These are phyloP conservation scores for Crocallis elinguaria DNA, from an alignment of 2,888 invertebrate genomes.

Conservation along the genomic window DNA sequence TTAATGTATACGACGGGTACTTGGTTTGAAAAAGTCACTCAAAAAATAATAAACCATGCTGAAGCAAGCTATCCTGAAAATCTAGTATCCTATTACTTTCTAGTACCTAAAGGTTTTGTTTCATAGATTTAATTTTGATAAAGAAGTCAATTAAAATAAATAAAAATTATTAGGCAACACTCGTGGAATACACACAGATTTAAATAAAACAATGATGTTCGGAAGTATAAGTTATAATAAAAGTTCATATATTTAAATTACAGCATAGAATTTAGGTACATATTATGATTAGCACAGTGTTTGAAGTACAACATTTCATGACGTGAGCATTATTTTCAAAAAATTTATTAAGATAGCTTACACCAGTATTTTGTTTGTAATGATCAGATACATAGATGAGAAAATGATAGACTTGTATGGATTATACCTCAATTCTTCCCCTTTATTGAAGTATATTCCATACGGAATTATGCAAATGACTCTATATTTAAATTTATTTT, in stretches of 20 bases:
- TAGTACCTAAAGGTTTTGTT: too few species aligned
- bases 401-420: conserved; percentile 50
- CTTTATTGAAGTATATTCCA: conserved; percentile 76
- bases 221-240: conserved; percentile 85
- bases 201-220: conserved; percentile 66
- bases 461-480: conserved; percentile 50
- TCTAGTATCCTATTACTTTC: too few species aligned
- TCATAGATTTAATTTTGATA: too few species aligned
- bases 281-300: conserved; percentile 79
- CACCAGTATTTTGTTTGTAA: conserved; percentile 53
- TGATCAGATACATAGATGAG: conserved; percentile 51
- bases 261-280: conserved; percentile 77
- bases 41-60: too few species aligned
- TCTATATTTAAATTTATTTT: conserved; percentile 35
- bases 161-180: too few species aligned
- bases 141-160: too few species aligned
- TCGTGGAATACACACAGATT: not conserved
- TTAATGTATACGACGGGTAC: too few species aligned
- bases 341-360: conserved; percentile 59
- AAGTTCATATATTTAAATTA: conserved; percentile 81
- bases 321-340: conserved; percentile 76
- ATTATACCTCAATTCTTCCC: conserved; percentile 80
- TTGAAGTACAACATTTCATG: conserved; percentile 73
- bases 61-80: too few species aligned
- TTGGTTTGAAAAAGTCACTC: too few species aligned